These are phyloP conservation scores for Hemaris fuciformis DNA, from an alignment of 2,888 invertebrate genomes.

Conservation along the genomic window DNA sequence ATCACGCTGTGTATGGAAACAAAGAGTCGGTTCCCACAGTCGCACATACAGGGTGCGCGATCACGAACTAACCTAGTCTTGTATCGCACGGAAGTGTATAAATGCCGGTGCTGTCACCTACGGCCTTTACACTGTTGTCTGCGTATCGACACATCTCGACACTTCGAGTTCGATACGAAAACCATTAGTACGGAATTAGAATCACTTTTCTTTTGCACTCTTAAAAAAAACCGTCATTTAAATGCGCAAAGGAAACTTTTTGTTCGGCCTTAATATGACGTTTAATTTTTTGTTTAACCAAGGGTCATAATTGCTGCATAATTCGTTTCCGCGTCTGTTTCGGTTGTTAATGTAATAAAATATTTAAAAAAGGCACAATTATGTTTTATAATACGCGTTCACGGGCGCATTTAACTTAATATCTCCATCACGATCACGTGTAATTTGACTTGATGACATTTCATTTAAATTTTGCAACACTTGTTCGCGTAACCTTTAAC, in stretches of 20 bases:
- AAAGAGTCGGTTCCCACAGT: conserved; percentile 76
- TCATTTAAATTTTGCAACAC: conserved; percentile 7
- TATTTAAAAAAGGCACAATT: conserved; percentile 8
- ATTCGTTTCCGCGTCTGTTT: conserved; percentile 44
- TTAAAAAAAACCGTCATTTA: neutral
- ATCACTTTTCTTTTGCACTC: conserved; percentile 17
- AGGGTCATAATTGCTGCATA: conserved; percentile 17
- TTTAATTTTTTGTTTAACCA: conserved; percentile 17
- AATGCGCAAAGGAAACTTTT: neutral
- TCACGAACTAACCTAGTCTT: conserved; percentile 75
- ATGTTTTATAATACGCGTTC: conserved; percentile 37
- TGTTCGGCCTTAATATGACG: neutral
- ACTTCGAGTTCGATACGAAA: conserved; percentile 41
- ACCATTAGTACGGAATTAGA: conserved; percentile 33
- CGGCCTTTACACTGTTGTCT: conserved; percentile 62
- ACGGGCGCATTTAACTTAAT: conserved; percentile 41
- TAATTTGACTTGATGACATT: conserved; percentile 14
- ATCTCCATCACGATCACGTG: conserved; percentile 47
- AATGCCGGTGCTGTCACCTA: conserved; percentile 73
- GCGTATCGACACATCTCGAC: conserved; percentile 55
- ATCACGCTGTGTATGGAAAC: conserved; percentile 55
- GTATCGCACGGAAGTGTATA: conserved; percentile 72
- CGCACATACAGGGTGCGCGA: conserved; percentile 72
- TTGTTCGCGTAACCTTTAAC: conserved; percentile 3
- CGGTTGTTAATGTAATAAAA: conserved; percentile 26